Base-by-base conservation (phyloP, 2,113 vertebrate species). In the Tamias sibiricus region DNA sequence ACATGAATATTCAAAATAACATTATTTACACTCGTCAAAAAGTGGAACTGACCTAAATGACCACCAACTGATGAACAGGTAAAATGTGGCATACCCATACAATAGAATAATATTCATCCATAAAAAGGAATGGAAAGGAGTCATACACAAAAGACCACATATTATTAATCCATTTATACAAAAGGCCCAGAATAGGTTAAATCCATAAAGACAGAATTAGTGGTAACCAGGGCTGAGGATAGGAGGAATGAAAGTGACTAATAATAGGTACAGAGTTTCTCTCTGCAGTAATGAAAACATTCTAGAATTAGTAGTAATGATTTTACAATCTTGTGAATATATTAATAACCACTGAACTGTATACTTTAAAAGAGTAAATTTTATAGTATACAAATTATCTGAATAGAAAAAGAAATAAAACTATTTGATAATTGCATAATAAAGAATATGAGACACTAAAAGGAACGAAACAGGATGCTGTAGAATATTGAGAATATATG, bases 341-440 rank as follows among this genome's bases (percentile, higher is more conserved):
- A 82, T 17, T 83, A 87, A 83, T 74, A 87, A 47, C 49, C 16
- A 76, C 19, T 79, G n/a, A 94, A 72, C 20, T 94, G 1, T 84
- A 32, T 68, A 84, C 44, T 88, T 80, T 75, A 79, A 87, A 83
- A 84, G 54, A 88, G 47, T 62, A 22, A 80, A 86, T 87, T 95
- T 74, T 95, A 80, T 59, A 47, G 24, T 64, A 84, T 52, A 49
- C 47, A 22, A 91, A 93, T 96, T 81, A 95, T 62, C 28, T 89
- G 68, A 95, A 95, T 24, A 69, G 54, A 52, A 71, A 94, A 52
- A 59, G 54, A n/a, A 92, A 82, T 44, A 69, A 95, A 93, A 91
- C 8, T 37, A 57, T 30, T 72, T 88, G 9, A 91, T 52, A 35
- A 35, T 44, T 69, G 17, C 32, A 64, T 83, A 96, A 87, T 49